Base-by-base conservation (phyloP, 1,140 invertebrate genomes). In the Neodiprion fabricii region DNA sequence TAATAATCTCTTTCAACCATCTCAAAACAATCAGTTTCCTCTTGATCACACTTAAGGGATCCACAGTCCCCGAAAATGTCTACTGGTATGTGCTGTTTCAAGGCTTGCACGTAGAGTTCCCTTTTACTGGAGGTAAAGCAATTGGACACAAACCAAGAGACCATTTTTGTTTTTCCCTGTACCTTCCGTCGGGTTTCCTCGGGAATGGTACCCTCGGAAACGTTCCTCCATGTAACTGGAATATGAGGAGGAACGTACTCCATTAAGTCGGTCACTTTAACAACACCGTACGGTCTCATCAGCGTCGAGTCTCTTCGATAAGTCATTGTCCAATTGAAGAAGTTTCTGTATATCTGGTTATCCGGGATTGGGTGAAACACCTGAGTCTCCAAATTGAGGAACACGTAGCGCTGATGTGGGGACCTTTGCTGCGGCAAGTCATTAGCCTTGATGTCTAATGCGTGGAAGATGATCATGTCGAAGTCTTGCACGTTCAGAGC, bases 31-130 rank as follows among this genome's bases (percentile, higher is more conserved):
- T 82, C 76, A 9, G 28, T 65, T 14, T 17, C 61, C 78, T 78
- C 67, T 83, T 75, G 17, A 88, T 74, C 66, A 80, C 87, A 90
- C 10, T 80, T 77, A 0, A 85, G 47, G 5, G 75, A 73, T 12
- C 89, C 89, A 85, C 93, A 95, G 0, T 76, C 77, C 11, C 94
- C 94, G 79, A 90, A 94, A 9, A 93, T 87, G 82, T 94, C 92
- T 0, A 94, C 86, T 2, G 82, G 67, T 67, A 94, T 88, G 75
- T 89, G 84, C 69, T 89, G 82, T 67, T 86, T 75, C 4, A 94
- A 80, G 75, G 91, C 78, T 17, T 80, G 75, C 0, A 89, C 91
- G 77, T 90, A 92, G 0, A 82, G 53, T 77, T 91, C 84, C 47
- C 93, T 79, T 4, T 83, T 82, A 75, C 90, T 91, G 7, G 73